These are phyloP conservation scores for Pycnomerus fuliginosus DNA, from an alignment of 2,888 invertebrate genomes.

Conservation along the genomic window DNA sequence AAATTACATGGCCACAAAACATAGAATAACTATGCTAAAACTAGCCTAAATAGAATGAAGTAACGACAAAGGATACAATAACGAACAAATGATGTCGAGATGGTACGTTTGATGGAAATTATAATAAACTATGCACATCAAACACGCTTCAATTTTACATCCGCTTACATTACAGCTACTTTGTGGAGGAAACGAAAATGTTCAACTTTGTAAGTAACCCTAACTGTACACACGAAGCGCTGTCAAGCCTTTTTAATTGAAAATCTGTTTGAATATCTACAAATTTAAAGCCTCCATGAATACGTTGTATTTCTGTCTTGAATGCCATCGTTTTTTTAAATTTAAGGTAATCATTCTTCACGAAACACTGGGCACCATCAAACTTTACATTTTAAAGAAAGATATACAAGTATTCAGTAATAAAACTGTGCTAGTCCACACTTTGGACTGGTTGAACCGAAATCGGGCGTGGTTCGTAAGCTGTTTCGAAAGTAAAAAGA, in stretches of 20 bases:
- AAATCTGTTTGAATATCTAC: no score
- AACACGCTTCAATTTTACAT: slow-evolving; percentile 38
- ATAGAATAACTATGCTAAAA: slow-evolving; percentile 46
- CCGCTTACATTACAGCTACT: slow-evolving; percentile 26
- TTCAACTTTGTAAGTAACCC: slow-evolving; percentile 27
- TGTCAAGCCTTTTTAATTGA: slow-evolving; percentile 32
- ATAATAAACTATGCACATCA: slow-evolving; percentile 44
- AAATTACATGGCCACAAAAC: slow-evolving; percentile 57
- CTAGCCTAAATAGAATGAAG: slow-evolving; percentile 35
- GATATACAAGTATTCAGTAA: slow-evolving; percentile 41
- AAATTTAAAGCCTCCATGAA: no score
- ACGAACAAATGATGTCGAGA: slow-evolving; percentile 3
- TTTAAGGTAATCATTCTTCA: no score
- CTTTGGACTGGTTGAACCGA: slow-evolving; percentile 6
- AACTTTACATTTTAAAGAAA: slow-evolving; percentile 39
- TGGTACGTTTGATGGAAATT: slow-evolving; percentile 8
- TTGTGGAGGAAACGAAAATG: slow-evolving; percentile 23
- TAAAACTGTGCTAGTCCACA: not conserved
- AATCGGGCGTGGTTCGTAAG: slow-evolving; percentile 37
- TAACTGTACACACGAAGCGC: slow-evolving; percentile 45
- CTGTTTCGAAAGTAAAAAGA: slow-evolving; percentile 43
- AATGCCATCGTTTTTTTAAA: no score
- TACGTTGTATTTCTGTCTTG: no score
- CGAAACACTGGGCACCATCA: no score
- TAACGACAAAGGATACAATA: not conserved